Evolutionary conservation across 2,888 invertebrate genomes (phyloP), one percentile per base, ranked within the genome.

Genomic region (Sinelater perroti): DNA sequence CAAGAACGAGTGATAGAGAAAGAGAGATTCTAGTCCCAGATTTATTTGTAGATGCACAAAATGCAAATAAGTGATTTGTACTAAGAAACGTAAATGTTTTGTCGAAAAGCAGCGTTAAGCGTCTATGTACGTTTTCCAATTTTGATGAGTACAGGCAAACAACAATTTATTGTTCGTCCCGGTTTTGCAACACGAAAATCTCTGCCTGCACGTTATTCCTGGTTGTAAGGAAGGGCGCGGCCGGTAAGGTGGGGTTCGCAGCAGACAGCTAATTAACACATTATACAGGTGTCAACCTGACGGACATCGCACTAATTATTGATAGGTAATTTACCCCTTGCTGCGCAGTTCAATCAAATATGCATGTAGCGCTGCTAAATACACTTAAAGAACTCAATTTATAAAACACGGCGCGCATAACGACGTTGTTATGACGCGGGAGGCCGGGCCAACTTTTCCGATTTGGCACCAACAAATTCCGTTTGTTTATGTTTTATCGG

Each of bases 241-340:
- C 54, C 52, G 47, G 54, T 30, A 58, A 54, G 56, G 53, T 54
- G 60, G 54, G 31, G 52, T 50, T 35, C 42, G 24, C 42, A 60
- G 55, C 62, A 58, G 62, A 60, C 60, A 63, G 65, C 66, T 70
- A 71, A 70, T 71, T 70, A 71, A 71, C 70, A 69, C 65, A 65
- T 70, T 68, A 68, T 62, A 67, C 67, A 67, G 69, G 67, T 71
- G 71, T 70, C 71, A 70, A 66, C 66, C 65, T 69, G 67, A 67
- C 63, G 67, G 67, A 70, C 68, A 65, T 61, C 58, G 56, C 47
- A 52, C 55, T 57, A 63, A 57, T 61, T 60, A 61, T 60, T 59
- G 59, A 60, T 61, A 63, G 50, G 59, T 60, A 60, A 64, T 64
- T 50, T 60, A 57, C 60, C 60, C 47, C 64, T 49, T 40, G 51